phyloP scores from a whole-genome alignment of 2,888 invertebrate genomes.

The Timema podura region DNA sequence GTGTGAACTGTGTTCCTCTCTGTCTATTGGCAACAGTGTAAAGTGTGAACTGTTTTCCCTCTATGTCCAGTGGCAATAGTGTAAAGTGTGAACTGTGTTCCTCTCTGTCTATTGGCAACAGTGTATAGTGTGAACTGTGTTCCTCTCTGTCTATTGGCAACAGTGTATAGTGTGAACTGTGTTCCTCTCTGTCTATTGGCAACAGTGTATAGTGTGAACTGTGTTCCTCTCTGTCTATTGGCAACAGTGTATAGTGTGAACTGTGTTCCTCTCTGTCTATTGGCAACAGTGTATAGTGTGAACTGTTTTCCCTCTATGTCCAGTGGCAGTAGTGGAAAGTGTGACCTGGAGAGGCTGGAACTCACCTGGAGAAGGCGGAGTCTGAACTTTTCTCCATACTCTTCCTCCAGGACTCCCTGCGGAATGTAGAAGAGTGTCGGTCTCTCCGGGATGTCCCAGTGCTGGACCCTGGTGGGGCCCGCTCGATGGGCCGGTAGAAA shows the following conservation, averaged over 20 bases:
- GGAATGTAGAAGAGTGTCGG: conserved; percentile 56
- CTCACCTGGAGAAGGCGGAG: conserved; percentile 85
- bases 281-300: no score
- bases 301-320: not conserved
- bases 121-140: no score
- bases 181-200: not conserved
- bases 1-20: no score
- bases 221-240: no score
- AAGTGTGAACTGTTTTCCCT: no score
- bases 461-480: conserved; percentile 48
- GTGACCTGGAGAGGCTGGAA: conserved; percentile 34
- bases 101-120: no score
- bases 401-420: conserved; percentile 86
- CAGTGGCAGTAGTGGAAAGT: conserved; percentile 38
- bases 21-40: no score
- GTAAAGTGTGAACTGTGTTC: conserved; percentile 44
- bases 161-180: no score
- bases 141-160: no score
- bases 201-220: conserved; percentile 41
- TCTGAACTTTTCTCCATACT: conserved; percentile 90
- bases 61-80: conserved; percentile 6
- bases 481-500: conserved; percentile 91
- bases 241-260: no score
- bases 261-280: no score
- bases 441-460: conserved; percentile 43